phyloP scores from a whole-genome alignment of 1,140 invertebrate species.

The Goniozus legneri region DNA sequence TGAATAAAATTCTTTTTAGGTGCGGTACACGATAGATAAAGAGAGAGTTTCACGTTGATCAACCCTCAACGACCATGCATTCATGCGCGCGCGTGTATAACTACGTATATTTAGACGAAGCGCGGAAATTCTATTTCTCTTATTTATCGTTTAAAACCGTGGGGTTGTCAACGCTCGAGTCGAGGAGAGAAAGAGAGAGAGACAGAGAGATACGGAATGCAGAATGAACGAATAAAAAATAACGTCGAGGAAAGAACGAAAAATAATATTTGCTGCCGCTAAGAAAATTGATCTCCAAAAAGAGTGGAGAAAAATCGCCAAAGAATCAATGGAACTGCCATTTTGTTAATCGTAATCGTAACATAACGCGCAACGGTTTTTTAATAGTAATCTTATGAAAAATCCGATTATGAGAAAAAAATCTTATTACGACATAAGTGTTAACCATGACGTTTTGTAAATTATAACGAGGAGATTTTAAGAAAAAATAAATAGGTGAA shows the following conservation, averaged over 20 bases:
- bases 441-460: constrained; percentile 13
- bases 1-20: too few species aligned
- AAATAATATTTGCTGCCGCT: not conserved
- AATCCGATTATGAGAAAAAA: too few species aligned
- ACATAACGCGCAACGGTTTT: constrained; percentile 3
- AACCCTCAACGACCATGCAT: too few species aligned
- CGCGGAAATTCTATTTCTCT: too few species aligned
- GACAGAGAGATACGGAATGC: constrained; percentile 1
- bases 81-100: too few species aligned
- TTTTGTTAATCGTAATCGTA: not conserved
- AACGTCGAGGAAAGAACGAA: constrained; percentile 8
- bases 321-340: not conserved
- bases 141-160: too few species aligned
- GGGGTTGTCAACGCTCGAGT: too few species aligned
- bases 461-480: constrained; percentile 7
- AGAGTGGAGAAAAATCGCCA: not conserved
- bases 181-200: not conserved
- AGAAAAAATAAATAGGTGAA: constrained; percentile 4
- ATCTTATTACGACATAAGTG: too few species aligned
- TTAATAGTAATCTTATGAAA: constrained; percentile 1
- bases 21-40: too few species aligned
- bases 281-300: not conserved
- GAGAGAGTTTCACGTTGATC: too few species aligned
- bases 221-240: constrained; percentile 12
- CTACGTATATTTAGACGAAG: too few species aligned